Percentiles rank a stretch among this genome's conserved stretches.
Evolutionary conservation across 2,113 vertebrate genomes (phyloP).

Genomic region (Nannospalax galili): DNA sequence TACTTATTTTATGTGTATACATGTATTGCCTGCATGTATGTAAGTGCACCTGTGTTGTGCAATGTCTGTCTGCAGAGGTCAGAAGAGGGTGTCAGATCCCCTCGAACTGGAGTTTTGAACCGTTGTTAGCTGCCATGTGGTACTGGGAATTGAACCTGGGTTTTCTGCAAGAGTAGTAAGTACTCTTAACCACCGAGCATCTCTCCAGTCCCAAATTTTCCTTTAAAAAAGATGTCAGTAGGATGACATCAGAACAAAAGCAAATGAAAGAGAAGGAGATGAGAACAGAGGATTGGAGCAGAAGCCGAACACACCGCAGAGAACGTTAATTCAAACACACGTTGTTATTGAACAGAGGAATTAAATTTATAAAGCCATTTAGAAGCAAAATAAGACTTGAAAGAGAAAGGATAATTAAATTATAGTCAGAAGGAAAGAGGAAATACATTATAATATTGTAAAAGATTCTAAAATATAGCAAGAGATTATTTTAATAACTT

Average conservation of each 20-base stretch:
- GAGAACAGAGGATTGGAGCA: neutral
- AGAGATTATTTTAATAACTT: constrained; percentile 30
- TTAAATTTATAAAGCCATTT: constrained; percentile 21
- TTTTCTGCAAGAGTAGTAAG: too few species aligned
- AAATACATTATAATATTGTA: neutral
- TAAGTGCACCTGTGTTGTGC: too few species aligned
- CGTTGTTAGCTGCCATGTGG: too few species aligned
- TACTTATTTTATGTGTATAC: too few species aligned
- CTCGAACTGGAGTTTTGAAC: too few species aligned
- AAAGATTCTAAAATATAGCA: constrained; percentile 12
- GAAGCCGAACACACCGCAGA: neutral
- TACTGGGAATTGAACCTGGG: too few species aligned
- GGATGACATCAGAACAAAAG: constrained; percentile 16
- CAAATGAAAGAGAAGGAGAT: constrained; percentile 28
- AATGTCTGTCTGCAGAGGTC: too few species aligned
- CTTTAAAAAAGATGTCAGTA: neutral
- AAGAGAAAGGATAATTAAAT: neutral
- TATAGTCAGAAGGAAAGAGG: constrained; percentile 24
- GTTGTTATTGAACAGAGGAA: neutral
- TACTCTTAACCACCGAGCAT: too few species aligned
- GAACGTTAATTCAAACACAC: neutral
- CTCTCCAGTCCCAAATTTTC: too few species aligned
- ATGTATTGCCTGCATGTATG: too few species aligned
- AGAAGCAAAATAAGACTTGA: constrained; percentile 8
- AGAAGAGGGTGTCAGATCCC: too few species aligned